phyloP scores from a whole-genome alignment of 2,113 vertebrate genomes.

The Pangasianodon hypophthalmus region DNA sequence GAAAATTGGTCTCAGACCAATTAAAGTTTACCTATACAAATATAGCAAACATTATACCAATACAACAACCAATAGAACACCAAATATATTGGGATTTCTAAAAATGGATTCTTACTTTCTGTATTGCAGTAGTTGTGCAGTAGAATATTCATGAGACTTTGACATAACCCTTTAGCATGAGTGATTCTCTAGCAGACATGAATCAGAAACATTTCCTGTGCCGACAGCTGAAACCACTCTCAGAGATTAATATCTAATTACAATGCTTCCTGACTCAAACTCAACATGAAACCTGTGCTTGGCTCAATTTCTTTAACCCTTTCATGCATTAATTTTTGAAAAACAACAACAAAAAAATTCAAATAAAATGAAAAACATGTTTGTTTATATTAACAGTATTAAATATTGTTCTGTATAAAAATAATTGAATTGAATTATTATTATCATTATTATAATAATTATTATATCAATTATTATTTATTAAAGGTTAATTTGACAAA shows the following conservation, averaged over 20 bases:
- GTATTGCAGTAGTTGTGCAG: not conserved
- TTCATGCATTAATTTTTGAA: not conserved
- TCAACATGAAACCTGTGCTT: not conserved
- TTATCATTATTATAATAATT: too few species aligned
- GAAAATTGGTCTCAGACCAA: not conserved
- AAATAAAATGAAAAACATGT: too few species aligned
- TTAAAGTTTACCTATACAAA: not conserved
- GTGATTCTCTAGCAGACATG: not conserved
- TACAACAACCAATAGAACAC: not conserved
- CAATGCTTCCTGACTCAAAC: not conserved
- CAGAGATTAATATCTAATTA: conserved; percentile 26
- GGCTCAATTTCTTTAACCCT: not conserved
- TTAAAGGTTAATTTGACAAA: too few species aligned
- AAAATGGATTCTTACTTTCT: not conserved
- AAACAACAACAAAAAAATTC: too few species aligned
- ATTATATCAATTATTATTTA: too few species aligned
- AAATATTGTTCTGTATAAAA: too few species aligned
- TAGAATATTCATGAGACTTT: not conserved
- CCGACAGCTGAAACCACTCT: not conserved
- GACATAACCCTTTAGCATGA: not conserved
- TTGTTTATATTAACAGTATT: too few species aligned
- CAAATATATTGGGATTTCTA: not conserved
- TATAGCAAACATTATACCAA: not conserved
- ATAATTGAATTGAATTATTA: too few species aligned
- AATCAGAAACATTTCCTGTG: conserved; percentile 2